Evolutionary conservation across 1,140 invertebrate genomes (phyloP).

Genomic region (Wasmannia auropunctata): DNA sequence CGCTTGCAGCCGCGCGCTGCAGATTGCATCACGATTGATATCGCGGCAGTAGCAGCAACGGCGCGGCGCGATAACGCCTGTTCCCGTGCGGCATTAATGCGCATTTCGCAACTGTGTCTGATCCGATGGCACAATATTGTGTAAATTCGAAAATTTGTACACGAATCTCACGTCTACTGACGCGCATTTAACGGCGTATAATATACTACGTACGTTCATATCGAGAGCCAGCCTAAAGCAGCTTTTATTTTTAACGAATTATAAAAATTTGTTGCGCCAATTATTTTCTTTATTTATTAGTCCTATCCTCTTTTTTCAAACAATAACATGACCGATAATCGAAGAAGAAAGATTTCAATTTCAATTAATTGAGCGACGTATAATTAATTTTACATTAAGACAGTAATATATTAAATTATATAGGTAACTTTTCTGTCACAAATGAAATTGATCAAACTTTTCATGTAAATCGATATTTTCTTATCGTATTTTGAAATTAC

Average conservation of each 20-base stretch:
- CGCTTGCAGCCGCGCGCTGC: conserved; percentile 2
- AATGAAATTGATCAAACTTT: background rate
- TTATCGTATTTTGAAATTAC: background rate
- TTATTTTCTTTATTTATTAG: background rate
- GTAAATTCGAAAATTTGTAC: background rate
- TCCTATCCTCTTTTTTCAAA: background rate
- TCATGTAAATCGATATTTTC: background rate
- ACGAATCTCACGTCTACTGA: background rate
- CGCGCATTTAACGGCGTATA: background rate
- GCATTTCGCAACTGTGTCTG: background rate
- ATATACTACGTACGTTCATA: background rate
- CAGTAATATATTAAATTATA: background rate
- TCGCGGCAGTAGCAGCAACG: background rate
- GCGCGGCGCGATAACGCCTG: background rate
- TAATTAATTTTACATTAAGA: background rate
- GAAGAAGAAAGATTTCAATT: background rate
- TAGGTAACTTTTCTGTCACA: background rate
- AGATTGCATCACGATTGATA: conserved; percentile 22
- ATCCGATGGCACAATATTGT: background rate
- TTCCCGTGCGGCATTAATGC: conserved; percentile 28
- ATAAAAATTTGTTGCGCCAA: background rate
- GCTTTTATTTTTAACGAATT: background rate
- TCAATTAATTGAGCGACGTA: background rate
- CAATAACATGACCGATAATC: background rate
- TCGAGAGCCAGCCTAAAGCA: background rate